Percentiles rank a stretch among this genome's conserved stretches.
These are phyloP conservation scores for Drosophila ohnishii DNA, from an alignment of 1,140 invertebrate genomes.

Conservation along the genomic window DNA sequence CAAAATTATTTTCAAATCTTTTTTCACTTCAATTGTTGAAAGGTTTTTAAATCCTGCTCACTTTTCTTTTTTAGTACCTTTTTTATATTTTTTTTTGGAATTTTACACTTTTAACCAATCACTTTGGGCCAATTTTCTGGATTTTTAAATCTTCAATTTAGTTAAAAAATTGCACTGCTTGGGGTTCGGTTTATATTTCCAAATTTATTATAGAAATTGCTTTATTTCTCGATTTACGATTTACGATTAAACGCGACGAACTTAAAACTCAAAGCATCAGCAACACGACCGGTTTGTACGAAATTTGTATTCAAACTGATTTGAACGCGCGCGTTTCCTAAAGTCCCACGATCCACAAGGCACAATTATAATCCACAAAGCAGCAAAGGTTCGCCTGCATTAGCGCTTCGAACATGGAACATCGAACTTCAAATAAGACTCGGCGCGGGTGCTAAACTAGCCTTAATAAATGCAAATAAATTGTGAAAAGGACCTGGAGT, in stretches of 20 bases:
- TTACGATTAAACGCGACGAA: conserved; percentile 6
- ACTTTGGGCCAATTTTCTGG: background rate
- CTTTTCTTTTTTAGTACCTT: background rate
- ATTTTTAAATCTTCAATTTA: background rate
- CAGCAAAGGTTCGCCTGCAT: background rate
- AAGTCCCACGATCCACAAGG: background rate
- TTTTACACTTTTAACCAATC: conserved; percentile 8
- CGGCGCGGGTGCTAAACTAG: too few relatives aligned
- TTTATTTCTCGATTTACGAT: background rate
- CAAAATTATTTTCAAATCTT: background rate
- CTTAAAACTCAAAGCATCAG: background rate
- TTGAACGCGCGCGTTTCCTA: background rate
- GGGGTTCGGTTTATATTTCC: background rate
- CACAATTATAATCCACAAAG: background rate
- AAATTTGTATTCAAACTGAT: background rate
- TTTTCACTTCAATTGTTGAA: background rate
- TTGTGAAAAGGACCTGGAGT: too few relatives aligned
- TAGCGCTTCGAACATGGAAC: background rate
- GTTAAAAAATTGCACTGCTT: background rate
- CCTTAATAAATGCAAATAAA: too few relatives aligned
- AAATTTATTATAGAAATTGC: background rate
- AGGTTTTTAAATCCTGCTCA: background rate
- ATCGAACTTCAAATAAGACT: background rate
- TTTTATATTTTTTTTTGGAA: background rate
- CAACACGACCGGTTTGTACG: conserved; percentile 1